Evolutionary conservation across 2,888 invertebrate genomes (phyloP), one percentile per base, ranked within the genome.

Genomic region (Steromphala cineraria): DNA sequence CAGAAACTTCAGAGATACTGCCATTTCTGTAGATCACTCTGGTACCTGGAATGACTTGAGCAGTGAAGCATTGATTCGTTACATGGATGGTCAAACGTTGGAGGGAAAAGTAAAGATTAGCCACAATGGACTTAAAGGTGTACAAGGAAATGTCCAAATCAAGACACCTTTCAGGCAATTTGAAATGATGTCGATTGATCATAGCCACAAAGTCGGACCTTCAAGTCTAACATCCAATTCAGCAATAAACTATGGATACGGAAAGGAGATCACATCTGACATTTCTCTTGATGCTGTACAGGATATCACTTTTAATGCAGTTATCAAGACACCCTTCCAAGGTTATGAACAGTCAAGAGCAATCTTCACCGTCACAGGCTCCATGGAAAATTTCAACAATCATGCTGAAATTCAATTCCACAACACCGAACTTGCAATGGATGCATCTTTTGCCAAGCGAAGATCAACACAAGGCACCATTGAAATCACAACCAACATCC

Each of bases 11-110:
- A 5, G 56, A 55, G 71, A 79, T 46, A 24, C 81, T 1, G n/a
- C 71, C 5, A 79, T 71, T 24, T 62, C 78, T 40, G 80, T 84
- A 55, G 79, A 62, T 31, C 82, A 80, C 81, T 74, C 82, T 67
- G 56, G 85, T 80, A 77, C 53, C 80, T 71, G 19, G 78, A 79
- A 67, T 79, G 74, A 83, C 80, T 56, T 85, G 82, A 36, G 80
- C 1, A 78, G 84, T 74, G 83, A 80, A 31, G 84, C 78, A 15
- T 81, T 80, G 17, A 8, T 87, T 5, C 75, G 84, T 19, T 87
- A 83, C 62, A 80, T 80, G 55, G 80, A 80, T 31, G 74, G 55
- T 17, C 53, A 76, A 55, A 55, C 55, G 28, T 17, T 76, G 24
- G 53, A 76, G 17, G 56, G 76, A 1, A 76, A 53, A 76, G 15